These are phyloP conservation scores for Pseudachorutes palmiensis DNA, from an alignment of 1,140 invertebrate species.

Conservation along the genomic window DNA sequence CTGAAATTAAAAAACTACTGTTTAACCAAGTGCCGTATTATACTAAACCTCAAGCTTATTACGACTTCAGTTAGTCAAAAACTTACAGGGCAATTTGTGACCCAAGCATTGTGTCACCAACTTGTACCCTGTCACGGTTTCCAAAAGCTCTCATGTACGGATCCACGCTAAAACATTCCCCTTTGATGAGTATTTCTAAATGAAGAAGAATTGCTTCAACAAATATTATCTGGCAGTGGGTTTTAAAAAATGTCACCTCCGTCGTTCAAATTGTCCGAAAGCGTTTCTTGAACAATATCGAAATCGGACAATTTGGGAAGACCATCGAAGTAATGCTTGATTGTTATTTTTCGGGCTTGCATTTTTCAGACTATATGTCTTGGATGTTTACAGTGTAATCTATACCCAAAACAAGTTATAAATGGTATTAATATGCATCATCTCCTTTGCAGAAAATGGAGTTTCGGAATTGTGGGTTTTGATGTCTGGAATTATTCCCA, in stretches of 20 bases:
- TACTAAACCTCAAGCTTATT: background rate
- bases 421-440: too few species aligned
- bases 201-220: background rate
- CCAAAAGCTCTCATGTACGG: conserved; percentile 53
- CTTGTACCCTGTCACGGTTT: conserved; percentile 19
- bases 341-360: conserved; percentile 26
- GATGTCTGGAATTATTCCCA: too few species aligned
- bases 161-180: conserved; percentile 59
- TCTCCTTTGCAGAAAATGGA: too few species aligned
- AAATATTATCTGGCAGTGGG: too few species aligned
- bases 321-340: conserved; percentile 30
- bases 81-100: conserved; percentile 38
- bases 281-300: conserved; percentile 30
- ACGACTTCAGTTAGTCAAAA: too few species aligned
- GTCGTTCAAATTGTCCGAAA: conserved; percentile 24
- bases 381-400: too few species aligned
- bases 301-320: conserved; percentile 27
- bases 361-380: too few species aligned
- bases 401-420: too few species aligned
- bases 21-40: background rate
- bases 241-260: conserved; percentile 32
- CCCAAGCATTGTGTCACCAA: conserved; percentile 23
- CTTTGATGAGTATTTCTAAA: conserved; percentile 58
- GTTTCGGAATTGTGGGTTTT: too few species aligned
- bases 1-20: conserved; percentile 19